phyloP scores from a whole-genome alignment of 2,113 vertebrate genomes.

The Leucoraja erinaceus region DNA sequence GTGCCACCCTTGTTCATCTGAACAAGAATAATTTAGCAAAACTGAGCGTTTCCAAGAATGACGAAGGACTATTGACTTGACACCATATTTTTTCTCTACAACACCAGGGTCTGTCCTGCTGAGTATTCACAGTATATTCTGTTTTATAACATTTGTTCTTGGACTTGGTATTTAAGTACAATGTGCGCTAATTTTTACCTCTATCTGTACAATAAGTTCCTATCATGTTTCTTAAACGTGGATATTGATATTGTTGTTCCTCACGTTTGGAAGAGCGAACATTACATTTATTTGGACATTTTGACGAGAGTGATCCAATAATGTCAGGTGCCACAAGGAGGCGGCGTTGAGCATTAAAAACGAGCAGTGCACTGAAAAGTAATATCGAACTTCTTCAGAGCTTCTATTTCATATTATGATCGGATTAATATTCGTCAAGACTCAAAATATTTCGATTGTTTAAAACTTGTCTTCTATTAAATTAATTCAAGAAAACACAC shows the following conservation, averaged over 20 bases:
- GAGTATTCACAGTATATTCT: no score
- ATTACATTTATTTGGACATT: background rate
- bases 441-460: background rate
- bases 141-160: background rate
- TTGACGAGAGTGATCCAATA: background rate
- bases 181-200: no score
- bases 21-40: no score
- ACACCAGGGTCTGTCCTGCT: no score
- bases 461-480: background rate
- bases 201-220: background rate
- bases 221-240: no score
- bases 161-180: background rate
- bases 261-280: background rate
- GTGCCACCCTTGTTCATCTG: no score
- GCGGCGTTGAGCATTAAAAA: conserved; percentile 6
- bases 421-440: background rate
- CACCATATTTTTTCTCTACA: no score
- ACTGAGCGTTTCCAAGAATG: no score
- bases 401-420: background rate
- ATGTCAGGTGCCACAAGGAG: background rate
- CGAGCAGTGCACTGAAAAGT: background rate
- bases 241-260: background rate
- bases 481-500: background rate
- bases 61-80: no score
- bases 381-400: background rate